A percentile compares a stretch with the other conserved stretches of the same genome.
phyloP scores from a whole-genome alignment of 2,113 vertebrate genomes.

The Chascanopsetta lugubris region DNA sequence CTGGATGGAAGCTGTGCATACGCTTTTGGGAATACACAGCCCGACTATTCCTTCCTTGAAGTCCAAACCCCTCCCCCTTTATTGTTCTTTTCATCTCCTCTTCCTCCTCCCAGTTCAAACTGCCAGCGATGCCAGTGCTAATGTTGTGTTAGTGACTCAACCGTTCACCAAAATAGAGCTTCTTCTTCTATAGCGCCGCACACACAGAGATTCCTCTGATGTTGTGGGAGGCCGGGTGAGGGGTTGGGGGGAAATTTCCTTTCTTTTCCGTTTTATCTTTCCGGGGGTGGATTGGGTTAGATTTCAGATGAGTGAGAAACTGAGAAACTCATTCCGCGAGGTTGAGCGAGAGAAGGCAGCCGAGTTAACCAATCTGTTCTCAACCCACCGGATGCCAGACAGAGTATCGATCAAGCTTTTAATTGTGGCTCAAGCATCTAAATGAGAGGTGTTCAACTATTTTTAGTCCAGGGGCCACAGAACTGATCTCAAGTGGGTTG shows the following conservation, averaged over 20 bases:
- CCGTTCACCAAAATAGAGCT: conserved; percentile 70
- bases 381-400: conserved; percentile 74
- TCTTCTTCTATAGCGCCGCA: conserved; percentile 26
- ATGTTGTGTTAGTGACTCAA: conserved; percentile 77
- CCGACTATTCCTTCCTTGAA: conserved; percentile 31
- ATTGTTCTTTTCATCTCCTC: conserved; percentile 46
- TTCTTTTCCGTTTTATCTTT: conserved; percentile 37
- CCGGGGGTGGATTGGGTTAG: background rate
- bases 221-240: conserved; percentile 45
- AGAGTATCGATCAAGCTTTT: conserved; percentile 72
- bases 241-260: conserved; percentile 39
- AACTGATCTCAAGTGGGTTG: too few species aligned
- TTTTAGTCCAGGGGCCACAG: too few species aligned
- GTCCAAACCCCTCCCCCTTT: background rate
- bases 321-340: conserved; percentile 59
- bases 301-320: conserved; percentile 40
- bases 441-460: too few species aligned
- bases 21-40: conserved; percentile 33
- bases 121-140: conserved; percentile 55
- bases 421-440: conserved; percentile 59
- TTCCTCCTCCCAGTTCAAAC: conserved; percentile 56
- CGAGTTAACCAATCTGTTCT: conserved; percentile 76
- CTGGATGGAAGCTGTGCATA: conserved; percentile 29
- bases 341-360: conserved; percentile 50
- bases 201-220: conserved; percentile 47